Evolutionary conservation across 2,888 invertebrate genomes (phyloP).

Genomic region (Corythucha ciliata): DNA sequence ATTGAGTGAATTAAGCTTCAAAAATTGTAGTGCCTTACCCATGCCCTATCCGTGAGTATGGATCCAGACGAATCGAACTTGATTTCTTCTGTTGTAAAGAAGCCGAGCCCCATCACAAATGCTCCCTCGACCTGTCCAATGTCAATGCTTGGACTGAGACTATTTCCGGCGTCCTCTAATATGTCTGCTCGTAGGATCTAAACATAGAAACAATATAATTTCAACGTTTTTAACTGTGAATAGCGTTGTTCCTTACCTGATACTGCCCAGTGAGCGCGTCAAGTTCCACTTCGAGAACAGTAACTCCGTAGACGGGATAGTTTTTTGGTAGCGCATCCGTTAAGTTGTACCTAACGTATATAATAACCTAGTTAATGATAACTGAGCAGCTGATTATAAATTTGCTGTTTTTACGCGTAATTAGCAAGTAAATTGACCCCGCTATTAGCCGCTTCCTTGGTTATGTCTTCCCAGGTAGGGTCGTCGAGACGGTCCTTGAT

Average conservation of each 20-base stretch:
- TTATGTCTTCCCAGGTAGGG: slow-evolving; percentile 40
- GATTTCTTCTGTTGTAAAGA: slow-evolving; percentile 64
- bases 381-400: too few relatives aligned
- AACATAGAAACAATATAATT: too few relatives aligned
- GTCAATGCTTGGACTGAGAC: slow-evolving; percentile 62
- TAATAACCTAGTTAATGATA: too few relatives aligned
- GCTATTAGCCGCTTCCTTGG: slow-evolving; percentile 45
- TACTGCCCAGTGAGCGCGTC: slow-evolving; percentile 23
- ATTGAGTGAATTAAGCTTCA: not conserved
- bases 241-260: too few relatives aligned
- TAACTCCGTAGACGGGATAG: slow-evolving; percentile 56
- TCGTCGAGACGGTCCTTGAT: slow-evolving; percentile 28
- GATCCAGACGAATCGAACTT: slow-evolving; percentile 57
- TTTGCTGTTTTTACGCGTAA: too few relatives aligned
- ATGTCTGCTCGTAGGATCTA: slow-evolving; percentile 62
- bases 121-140: slow-evolving; percentile 48
- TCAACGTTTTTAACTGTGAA: too few relatives aligned
- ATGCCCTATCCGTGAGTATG: slow-evolving; percentile 63
- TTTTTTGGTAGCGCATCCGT: too few relatives aligned
- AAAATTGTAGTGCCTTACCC: slow-evolving; percentile 47
- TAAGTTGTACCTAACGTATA: too few relatives aligned
- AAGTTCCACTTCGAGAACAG: slow-evolving; percentile 61
- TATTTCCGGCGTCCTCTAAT: slow-evolving; percentile 64
- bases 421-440: too few relatives aligned
- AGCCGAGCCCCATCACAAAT: slow-evolving; percentile 53